Conservation (phyloP, 1,140 invertebrate species). For the Mylabris phalerata region DNA sequence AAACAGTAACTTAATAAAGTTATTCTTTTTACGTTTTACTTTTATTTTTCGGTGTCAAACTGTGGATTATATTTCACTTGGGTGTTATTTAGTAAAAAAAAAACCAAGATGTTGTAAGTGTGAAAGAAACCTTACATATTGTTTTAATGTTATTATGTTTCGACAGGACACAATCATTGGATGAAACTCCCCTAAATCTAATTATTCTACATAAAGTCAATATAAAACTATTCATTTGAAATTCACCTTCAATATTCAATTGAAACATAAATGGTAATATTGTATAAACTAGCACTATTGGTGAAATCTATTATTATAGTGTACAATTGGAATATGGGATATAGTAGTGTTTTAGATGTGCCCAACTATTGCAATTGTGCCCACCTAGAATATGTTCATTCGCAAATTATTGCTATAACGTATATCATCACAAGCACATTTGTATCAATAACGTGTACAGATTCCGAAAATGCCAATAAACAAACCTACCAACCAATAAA, state of each 20-base stretch:
- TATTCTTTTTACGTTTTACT: constrained; percentile 2
- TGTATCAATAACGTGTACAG: constrained; percentile 1
- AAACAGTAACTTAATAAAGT: no score
- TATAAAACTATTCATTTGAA: no score
- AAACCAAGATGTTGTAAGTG: constrained; percentile 17
- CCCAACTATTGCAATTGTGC: background rate
- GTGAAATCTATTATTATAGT: no score
- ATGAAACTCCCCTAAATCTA: no score
- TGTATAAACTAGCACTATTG: no score
- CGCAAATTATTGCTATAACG: constrained; percentile 1
- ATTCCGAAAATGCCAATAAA: constrained; percentile 3
- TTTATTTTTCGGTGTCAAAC: constrained; percentile 6
- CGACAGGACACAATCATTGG: background rate
- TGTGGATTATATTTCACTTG: constrained; percentile 13
- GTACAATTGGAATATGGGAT: no score
- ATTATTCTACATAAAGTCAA: no score
- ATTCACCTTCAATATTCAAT: no score
- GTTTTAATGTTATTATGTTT: background rate
- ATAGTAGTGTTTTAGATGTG: no score
- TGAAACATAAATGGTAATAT: no score
- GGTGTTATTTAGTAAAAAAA: constrained; percentile 19
- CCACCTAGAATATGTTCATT: background rate
- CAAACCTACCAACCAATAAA: background rate
- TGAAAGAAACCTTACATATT: constrained; percentile 18
- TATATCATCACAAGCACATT: background rate